Percentiles rank a stretch among this genome's conserved stretches.
These are phyloP conservation scores for Drosophila kuntzei DNA, from an alignment of 2,888 invertebrate genomes.

Conservation along the genomic window DNA sequence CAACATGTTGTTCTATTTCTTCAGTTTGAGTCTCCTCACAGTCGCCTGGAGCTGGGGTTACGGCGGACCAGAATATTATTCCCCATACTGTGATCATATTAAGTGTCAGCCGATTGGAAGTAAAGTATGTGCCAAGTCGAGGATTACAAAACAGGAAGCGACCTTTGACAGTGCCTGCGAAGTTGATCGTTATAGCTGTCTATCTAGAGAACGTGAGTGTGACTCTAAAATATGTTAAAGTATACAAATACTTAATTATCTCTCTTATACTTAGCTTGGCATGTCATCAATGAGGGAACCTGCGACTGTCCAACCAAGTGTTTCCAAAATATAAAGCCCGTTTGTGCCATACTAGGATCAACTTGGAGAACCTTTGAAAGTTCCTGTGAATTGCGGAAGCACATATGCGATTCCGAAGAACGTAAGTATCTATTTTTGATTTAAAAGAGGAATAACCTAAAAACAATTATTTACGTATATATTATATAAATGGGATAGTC, in stretches of 20 bases:
- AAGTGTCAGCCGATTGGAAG: not conserved
- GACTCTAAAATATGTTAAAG: rapidly evolving
- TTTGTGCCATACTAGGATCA: constrained; percentile 21
- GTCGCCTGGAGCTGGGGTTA: constrained; percentile 22
- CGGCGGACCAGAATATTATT: constrained; percentile 3
- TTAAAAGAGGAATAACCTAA: no score
- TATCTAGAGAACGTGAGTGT: constrained; percentile 25
- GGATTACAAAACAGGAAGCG: not conserved
- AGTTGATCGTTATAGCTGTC: constrained; percentile 41
- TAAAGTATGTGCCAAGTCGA: constrained; percentile 35
- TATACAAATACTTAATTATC: not conserved
- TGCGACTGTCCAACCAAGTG: constrained; percentile 46
- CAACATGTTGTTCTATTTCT: constrained; percentile 35
- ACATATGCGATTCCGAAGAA: constrained; percentile 23
- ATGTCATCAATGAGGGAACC: constrained; percentile 28
- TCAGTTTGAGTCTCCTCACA: constrained; percentile 11
- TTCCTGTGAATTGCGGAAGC: constrained; percentile 31
- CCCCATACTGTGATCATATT: constrained; percentile 23
- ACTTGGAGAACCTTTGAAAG: constrained; percentile 26
- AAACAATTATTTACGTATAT: no score
- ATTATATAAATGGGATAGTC: no score
- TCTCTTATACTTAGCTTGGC: constrained; percentile 27
- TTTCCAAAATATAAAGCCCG: constrained; percentile 7
- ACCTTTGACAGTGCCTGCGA: constrained; percentile 48
- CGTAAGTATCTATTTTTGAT: no score